These are phyloP conservation scores for Loriculus beryllinus DNA, from an alignment of 2,797 vertebrate species.

Conservation along the genomic window DNA sequence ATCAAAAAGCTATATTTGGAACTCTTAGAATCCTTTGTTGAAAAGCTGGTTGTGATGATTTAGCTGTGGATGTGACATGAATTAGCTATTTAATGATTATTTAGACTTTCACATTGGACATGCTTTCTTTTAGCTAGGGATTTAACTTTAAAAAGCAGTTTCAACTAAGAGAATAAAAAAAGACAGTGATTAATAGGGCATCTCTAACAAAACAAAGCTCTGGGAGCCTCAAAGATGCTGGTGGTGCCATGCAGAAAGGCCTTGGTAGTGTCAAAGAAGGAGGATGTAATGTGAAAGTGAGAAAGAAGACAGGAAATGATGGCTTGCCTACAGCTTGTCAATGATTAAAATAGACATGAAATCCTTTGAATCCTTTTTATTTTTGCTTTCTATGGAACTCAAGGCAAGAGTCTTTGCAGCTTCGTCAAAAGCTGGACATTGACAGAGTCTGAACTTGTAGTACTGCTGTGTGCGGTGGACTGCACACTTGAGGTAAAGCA, in stretches of 20 bases:
- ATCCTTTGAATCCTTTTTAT: background rate
- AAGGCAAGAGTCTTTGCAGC: background rate
- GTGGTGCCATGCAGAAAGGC: background rate
- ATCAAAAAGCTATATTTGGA: slow-evolving; percentile 15
- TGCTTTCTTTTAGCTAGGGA: background rate
- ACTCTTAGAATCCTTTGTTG: background rate
- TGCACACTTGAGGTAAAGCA: background rate
- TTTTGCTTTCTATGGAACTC: background rate
- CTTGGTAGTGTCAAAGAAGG: background rate
- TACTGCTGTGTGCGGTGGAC: background rate
- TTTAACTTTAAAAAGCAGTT: background rate
- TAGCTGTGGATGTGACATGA: background rate
- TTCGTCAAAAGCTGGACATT: background rate
- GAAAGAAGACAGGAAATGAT: background rate
- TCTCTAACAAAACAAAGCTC: background rate
- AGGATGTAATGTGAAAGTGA: background rate
- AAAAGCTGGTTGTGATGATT: background rate
- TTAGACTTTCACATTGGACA: background rate
- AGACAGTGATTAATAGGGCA: background rate
- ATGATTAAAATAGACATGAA: background rate
- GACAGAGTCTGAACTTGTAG: background rate
- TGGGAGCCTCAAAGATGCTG: background rate
- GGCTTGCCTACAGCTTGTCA: background rate
- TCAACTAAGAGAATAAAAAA: background rate
- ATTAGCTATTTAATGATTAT: background rate